Evolutionary conservation across 1,140 invertebrate species (phyloP).

Genomic region (Amyelois transitella): DNA sequence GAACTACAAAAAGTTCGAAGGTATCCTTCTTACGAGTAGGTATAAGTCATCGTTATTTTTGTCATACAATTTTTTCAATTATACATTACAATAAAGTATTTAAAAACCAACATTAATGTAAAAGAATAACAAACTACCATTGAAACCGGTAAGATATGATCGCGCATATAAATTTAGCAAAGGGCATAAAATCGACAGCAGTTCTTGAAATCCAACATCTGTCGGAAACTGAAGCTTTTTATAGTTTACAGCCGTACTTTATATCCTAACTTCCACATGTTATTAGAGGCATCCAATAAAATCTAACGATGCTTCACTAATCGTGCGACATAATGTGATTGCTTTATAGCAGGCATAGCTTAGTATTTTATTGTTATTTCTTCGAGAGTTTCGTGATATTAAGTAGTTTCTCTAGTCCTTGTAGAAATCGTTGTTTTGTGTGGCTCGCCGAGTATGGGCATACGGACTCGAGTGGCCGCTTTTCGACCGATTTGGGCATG

Average conservation of each 20-base stretch:
- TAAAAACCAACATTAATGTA: no score
- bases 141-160: neutral
- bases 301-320: conserved; percentile 37
- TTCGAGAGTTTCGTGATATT: neutral
- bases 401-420: neutral
- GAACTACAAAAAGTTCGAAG: neutral
- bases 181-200: conserved; percentile 21
- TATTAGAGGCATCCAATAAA: conserved; percentile 33
- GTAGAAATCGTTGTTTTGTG: neutral
- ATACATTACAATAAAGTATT: no score
- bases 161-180: conserved; percentile 23
- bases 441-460: conserved; percentile 1
- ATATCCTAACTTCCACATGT: conserved; percentile 22
- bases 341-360: conserved; percentile 32
- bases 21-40: no score
- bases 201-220: conserved; percentile 22
- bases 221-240: conserved; percentile 31
- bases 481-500: conserved; percentile 17
- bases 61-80: no score
- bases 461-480: neutral
- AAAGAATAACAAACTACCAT: neutral
- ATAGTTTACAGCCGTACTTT: conserved; percentile 29
- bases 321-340: conserved; percentile 37
- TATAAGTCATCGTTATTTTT: no score
- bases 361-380: conserved; percentile 25